These are phyloP conservation scores for Hipposideros larvatus DNA, from an alignment of 2,797 vertebrate genomes.

Conservation along the genomic window DNA sequence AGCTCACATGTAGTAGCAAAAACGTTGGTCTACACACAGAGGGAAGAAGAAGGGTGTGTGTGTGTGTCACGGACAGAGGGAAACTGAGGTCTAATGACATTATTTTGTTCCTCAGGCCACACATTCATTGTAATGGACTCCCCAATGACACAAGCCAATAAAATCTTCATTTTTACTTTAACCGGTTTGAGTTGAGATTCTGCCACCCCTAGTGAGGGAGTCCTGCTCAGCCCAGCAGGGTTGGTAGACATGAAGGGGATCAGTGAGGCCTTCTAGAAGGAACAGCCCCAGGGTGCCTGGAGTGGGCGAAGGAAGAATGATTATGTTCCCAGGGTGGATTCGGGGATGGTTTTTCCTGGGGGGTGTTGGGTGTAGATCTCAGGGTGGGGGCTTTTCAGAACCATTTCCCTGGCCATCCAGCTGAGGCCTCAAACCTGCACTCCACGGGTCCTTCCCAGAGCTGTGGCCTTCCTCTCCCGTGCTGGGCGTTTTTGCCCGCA, in stretches of 20 bases:
- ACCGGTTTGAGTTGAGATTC: neutral
- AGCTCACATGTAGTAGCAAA: neutral
- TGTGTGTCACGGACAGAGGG: neutral
- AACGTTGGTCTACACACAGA: neutral
- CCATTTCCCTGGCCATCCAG: no score
- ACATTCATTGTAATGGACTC: neutral
- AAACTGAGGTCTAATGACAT: neutral
- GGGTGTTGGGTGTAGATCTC: no score
- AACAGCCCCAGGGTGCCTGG: rapidly evolving
- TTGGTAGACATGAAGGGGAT: rapidly evolving
- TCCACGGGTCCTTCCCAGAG: no score
- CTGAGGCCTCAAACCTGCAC: no score
- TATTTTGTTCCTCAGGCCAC: neutral
- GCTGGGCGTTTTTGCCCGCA: no score
- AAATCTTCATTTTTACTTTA: neutral
- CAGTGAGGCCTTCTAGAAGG: no score
- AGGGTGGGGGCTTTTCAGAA: no score
- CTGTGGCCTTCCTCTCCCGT: no score
- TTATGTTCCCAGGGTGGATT: rapidly evolving
- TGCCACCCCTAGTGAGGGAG: neutral
- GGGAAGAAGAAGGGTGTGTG: neutral
- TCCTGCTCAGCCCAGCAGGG: neutral
- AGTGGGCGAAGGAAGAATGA: rapidly evolving
- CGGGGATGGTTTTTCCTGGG: no score
- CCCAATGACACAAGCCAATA: neutral